These are phyloP conservation scores for Ellobium chinense DNA, from an alignment of 2,888 invertebrate genomes.

Conservation along the genomic window DNA sequence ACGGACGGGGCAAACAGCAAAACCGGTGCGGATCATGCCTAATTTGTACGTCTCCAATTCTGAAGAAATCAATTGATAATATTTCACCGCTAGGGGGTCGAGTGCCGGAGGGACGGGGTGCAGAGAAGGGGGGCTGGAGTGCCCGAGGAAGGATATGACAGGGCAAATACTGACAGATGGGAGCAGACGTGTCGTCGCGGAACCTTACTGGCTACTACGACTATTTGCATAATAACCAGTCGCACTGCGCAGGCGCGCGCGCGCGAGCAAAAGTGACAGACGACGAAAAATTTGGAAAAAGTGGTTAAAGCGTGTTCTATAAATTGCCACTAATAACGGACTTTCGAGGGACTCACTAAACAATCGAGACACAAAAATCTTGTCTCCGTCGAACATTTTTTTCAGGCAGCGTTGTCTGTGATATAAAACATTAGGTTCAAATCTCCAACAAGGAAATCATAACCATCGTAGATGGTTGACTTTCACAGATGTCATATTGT, in stretches of 20 bases:
- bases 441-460: no score
- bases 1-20: not conserved
- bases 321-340: no score
- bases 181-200: constrained; percentile 16
- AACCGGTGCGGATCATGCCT: not conserved
- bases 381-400: no score
- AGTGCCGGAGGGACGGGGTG: not conserved
- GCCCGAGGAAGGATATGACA: constrained; percentile 9
- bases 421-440: no score
- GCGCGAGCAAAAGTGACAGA: constrained; percentile 8
- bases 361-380: no score
- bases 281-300: constrained; percentile 7
- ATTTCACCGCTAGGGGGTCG: constrained; percentile 17
- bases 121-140: not conserved
- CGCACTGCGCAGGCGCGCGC: constrained; percentile 30
- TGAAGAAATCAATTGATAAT: constrained; percentile 35
- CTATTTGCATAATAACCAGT: constrained; percentile 50
- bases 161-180: constrained; percentile 47
- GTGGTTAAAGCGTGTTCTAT: constrained; percentile 22
- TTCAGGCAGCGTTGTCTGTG: no score
- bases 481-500: no score
- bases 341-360: no score
- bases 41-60: constrained; percentile 33
- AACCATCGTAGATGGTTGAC: no score
- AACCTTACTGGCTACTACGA: constrained; percentile 44